Conservation (phyloP, 1,140 invertebrate genomes). For the Aplysia californica region DNA sequence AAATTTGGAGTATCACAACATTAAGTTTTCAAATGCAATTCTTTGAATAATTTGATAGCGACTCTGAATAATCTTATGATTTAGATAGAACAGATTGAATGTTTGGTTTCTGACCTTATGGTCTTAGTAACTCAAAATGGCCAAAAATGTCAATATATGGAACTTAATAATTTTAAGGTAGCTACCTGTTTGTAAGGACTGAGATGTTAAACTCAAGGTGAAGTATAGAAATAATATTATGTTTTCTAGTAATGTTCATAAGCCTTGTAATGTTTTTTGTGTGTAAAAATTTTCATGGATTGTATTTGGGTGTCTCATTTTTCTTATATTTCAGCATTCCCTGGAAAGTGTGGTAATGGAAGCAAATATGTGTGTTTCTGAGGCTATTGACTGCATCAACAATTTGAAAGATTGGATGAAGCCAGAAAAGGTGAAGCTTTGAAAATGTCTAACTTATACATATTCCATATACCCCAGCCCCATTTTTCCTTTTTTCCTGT, state of each 20-base stretch:
- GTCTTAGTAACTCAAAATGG: too few relatives aligned
- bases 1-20: neutral
- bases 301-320: neutral
- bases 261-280: neutral
- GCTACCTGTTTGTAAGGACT: too few relatives aligned
- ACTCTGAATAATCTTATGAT: too few relatives aligned
- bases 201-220: too few relatives aligned
- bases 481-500: too few relatives aligned
- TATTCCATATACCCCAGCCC: too few relatives aligned
- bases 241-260: neutral
- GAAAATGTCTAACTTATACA: too few relatives aligned
- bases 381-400: conserved; percentile 61
- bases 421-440: conserved; percentile 66
- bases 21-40: neutral
- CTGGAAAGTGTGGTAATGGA: conserved; percentile 66
- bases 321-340: conserved; percentile 58
- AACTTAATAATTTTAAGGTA: neutral
- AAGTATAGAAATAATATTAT: neutral
- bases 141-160: too few relatives aligned
- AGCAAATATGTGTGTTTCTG: conserved; percentile 63
- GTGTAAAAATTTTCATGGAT: neutral
- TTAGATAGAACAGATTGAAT: too few relatives aligned
- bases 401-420: conserved; percentile 68
- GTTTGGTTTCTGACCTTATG: too few relatives aligned
- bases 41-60: too few relatives aligned